phyloP scores from a whole-genome alignment of 2,888 invertebrate species.

The Heliconius ethilla region DNA sequence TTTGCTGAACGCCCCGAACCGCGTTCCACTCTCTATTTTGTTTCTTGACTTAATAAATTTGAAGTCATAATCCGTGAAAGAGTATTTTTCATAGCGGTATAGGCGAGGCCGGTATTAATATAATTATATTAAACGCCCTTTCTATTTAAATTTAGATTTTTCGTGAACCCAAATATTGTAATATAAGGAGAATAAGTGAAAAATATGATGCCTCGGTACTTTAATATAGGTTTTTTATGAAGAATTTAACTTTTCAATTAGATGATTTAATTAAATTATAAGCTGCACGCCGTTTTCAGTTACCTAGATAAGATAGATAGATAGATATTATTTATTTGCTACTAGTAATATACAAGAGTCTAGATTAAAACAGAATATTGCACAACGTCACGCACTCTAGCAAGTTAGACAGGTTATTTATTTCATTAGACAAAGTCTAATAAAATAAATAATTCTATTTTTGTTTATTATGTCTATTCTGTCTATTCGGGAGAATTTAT shows the following conservation, averaged over 20 bases:
- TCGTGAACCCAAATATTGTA: slow-evolving; percentile 24
- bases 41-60: slow-evolving; percentile 79
- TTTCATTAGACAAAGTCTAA: background rate
- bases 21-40: slow-evolving; percentile 70
- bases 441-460: slow-evolving; percentile 5
- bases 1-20: slow-evolving; percentile 76
- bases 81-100: slow-evolving; percentile 60
- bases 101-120: slow-evolving; percentile 46
- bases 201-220: slow-evolving; percentile 28
- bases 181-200: slow-evolving; percentile 19
- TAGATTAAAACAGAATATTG: background rate
- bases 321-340: background rate
- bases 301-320: too few species aligned
- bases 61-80: slow-evolving; percentile 70
- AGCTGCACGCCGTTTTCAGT: too few species aligned
- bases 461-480: too few species aligned
- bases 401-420: slow-evolving; percentile 3
- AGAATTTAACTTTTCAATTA: background rate
- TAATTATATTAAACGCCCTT: slow-evolving; percentile 45
- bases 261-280: slow-evolving; percentile 13
- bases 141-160: slow-evolving; percentile 42
- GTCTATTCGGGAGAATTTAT: background rate
- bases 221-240: slow-evolving; percentile 18
- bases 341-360: background rate
- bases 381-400: background rate